Evolutionary conservation across 2,888 invertebrate genomes (phyloP), one percentile per base, ranked within the genome.

Genomic region (Agonopterix arenella): DNA sequence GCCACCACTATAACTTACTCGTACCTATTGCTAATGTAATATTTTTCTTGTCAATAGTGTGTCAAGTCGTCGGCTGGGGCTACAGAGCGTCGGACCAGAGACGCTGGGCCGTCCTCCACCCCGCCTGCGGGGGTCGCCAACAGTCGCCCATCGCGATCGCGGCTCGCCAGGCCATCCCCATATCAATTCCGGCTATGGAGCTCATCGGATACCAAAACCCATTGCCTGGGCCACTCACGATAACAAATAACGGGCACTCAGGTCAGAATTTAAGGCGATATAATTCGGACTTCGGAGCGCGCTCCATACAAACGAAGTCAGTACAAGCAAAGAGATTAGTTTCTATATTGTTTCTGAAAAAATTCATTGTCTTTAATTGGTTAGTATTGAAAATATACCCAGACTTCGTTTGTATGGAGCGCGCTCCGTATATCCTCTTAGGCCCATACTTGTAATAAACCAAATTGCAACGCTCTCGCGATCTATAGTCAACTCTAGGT

Each of bases 201-300:
- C 91, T 93, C 79, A 90, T 93, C 59, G 93, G 93, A 10, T 94
- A 93, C 77, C 93, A 93, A 68, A 92, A 94, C 76, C 89, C 91
- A 9, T 76, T 94, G 46, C 91, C 92, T 4, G 90, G 90, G 46
- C 93, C 93, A 3, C 76, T 94, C 36, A 90, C 89, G 46, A 83
- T 92, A 54, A 89, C 89, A 45, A 94, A 94, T 65, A 94, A 93
- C 63, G 94, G 94, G 3, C 93, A 94, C 74, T 93, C 94, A 63
- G 93, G 94, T 92, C 5, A 28, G 28, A 28, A 28, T 28, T 18
- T 18, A 28, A 5, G 28, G n/a, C n/a, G n/a, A n/a, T n/a, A n/a
- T n/a, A n/a, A n/a, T n/a, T n/a, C n/a, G n/a, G n/a, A n/a, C n/a
- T n/a, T n/a, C n/a, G n/a, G n/a, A n/a, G n/a, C n/a, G n/a, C n/a